A percentile compares a stretch with the other conserved stretches of the same genome.
These are phyloP conservation scores for Hydrotaea diabolus DNA, from an alignment of 2,888 invertebrate species.

Conservation along the genomic window DNA sequence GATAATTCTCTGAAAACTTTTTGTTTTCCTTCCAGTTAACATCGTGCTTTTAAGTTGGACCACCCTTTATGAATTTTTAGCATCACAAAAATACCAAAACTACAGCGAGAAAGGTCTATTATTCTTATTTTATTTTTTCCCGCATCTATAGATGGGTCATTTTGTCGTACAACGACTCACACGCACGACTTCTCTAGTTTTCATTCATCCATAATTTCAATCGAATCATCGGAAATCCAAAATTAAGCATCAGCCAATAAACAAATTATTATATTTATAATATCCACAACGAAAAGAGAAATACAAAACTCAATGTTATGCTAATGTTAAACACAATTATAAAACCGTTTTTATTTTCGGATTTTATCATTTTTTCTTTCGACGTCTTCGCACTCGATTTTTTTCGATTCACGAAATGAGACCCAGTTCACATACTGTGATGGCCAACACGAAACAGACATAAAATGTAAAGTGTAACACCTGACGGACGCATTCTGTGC, in stretches of 20 bases:
- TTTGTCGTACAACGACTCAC: not conserved
- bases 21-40: no score
- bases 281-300: slow-evolving; percentile 28
- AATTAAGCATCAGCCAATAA: not conserved
- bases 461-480: slow-evolving; percentile 58
- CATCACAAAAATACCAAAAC: no score
- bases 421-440: slow-evolving; percentile 53
- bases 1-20: no score
- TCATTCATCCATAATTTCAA: no score
- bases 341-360: slow-evolving; percentile 42
- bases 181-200: slow-evolving; percentile 5
- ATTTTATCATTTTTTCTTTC: not conserved
- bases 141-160: not conserved
- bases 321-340: slow-evolving; percentile 48
- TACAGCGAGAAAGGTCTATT: no score
- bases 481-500: slow-evolving; percentile 49
- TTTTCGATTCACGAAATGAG: slow-evolving; percentile 4
- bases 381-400: not conserved
- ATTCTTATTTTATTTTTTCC: no score
- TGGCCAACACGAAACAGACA: slow-evolving; percentile 26
- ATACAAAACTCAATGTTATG: slow-evolving; percentile 46
- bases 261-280: slow-evolving; percentile 10
- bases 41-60: no score
- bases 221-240: not conserved
- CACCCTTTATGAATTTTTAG: no score